A percentile compares a stretch with the other conserved stretches of the same genome.
phyloP scores from a whole-genome alignment of 2,888 invertebrate genomes.

The Hybos culiciformis region DNA sequence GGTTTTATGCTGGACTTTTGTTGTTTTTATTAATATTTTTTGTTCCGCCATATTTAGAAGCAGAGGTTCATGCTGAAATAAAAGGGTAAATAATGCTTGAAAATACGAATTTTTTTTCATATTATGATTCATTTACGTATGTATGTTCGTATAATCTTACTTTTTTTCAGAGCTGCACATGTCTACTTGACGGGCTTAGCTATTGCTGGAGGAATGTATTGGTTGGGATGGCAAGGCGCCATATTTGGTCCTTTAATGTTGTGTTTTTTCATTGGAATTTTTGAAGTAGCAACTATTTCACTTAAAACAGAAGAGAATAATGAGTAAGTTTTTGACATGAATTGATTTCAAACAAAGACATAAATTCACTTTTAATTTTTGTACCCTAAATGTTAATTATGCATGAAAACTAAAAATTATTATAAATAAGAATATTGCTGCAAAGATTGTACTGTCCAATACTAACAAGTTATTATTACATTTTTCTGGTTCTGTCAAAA shows the following conservation, averaged over 20 bases:
- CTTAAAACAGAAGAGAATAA: constrained; percentile 38
- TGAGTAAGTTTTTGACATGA: constrained; percentile 18
- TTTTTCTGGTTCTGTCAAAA: no score
- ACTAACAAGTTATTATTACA: no score
- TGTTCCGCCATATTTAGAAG: constrained; percentile 85
- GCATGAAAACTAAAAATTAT: no score
- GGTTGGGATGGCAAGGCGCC: constrained; percentile 92
- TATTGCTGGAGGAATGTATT: constrained; percentile 96
- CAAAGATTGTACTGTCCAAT: no score
- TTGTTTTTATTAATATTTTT: constrained; percentile 69
- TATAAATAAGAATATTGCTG: no score
- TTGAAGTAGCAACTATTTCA: constrained; percentile 64
- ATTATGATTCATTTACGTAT: not conserved
- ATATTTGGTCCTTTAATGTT: constrained; percentile 91
- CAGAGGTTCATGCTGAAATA: constrained; percentile 92
- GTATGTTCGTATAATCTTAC: not conserved
- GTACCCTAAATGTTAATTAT: no score
- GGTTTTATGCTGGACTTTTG: constrained; percentile 64
- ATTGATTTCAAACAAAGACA: no score
- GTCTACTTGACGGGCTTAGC: constrained; percentile 94
- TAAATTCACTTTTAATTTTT: no score
- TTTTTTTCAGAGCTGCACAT: constrained; percentile 63
- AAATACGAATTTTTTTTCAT: not conserved
- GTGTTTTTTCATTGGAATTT: constrained; percentile 85
- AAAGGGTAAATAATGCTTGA: constrained; percentile 65